Evolutionary conservation across 2,113 vertebrate genomes (phyloP), one percentile per base, ranked within the genome.

Genomic region (Ornithorhynchus anatinus): DNA sequence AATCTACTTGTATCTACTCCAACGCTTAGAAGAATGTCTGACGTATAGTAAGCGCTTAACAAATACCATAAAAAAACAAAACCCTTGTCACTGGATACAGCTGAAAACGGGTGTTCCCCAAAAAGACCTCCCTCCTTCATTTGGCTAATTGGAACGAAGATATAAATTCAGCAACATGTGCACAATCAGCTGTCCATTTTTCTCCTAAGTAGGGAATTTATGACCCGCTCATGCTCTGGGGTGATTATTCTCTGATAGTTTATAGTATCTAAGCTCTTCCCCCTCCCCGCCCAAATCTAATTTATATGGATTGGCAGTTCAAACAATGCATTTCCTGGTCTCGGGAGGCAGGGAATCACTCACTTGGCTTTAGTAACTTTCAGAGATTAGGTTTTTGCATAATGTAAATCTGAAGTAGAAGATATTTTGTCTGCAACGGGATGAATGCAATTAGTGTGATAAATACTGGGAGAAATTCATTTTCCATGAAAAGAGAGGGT

Each of bases 361-460:
- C 32, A 17, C n/a, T 59, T 80, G 53, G 63, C 73, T 80, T 89
- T 81, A 77, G 82, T 75, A 89, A 84, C 59, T 71, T 72, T 48
- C 31, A 45, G 59, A 87, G 84, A 88, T 59, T 54, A 81, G 59
- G 23, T 69, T 87, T 89, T 89, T 91, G 82, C 82, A 84, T 89
- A 79, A 90, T 85, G 87, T 79, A 90, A 87, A 91, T 86, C 7
- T 19, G 69, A 74, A 73, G 57, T 1, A 20, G 71, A 73, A 75
- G 59, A 54, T 80, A 86, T 80, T 88, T 86, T 81, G 72, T 76
- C 75, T 79, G 76, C 77, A 72, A 75, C 47, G 4, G 80, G 59
- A 33, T 70, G 80, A 90, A 84, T 81, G 84, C 84, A 89, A 89
- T 92, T 88, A 89, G 88, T 84, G 84, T 74, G 22, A 79, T 72